Conservation (phyloP, 2,113 vertebrate species). For the Sylvilagus bachmani region DNA sequence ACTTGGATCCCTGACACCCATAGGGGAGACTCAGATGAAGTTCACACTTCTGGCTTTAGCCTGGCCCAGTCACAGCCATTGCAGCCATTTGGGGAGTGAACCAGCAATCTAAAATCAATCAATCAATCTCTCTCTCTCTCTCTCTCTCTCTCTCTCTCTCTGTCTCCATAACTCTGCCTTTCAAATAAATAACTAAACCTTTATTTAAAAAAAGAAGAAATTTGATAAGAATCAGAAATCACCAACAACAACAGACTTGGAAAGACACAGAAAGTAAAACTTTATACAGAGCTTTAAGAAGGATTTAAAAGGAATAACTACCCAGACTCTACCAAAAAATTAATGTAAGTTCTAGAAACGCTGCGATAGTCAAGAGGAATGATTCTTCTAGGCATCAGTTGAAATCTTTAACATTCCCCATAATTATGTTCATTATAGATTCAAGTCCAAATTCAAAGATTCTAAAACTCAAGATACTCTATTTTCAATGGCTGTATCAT, state of each 20-base stretch:
- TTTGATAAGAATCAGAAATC: constrained; percentile 14
- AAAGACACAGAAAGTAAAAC: constrained; percentile 37
- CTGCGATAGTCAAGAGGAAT: background rate
- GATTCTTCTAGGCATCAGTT: background rate
- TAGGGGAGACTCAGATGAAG: too few species aligned
- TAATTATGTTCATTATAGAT: constrained; percentile 35
- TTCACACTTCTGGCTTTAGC: too few species aligned
- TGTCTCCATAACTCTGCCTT: too few species aligned
- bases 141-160: too few species aligned
- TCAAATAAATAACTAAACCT: too few species aligned
- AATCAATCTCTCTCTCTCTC: too few species aligned
- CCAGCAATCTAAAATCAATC: too few species aligned
- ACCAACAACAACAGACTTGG: constrained; percentile 4
- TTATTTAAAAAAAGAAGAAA: too few species aligned
- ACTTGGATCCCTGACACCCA: too few species aligned
- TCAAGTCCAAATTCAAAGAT: constrained; percentile 21
- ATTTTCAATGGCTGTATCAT: background rate
- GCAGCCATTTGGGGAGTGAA: too few species aligned
- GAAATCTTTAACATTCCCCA: constrained; percentile 30
- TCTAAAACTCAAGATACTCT: background rate
- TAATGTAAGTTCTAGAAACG: background rate
- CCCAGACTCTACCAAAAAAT: background rate
- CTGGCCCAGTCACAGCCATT: too few species aligned
- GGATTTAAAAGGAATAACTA: background rate
- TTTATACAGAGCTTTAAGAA: background rate